A percentile compares a stretch with the other conserved stretches of the same genome.
These are phyloP conservation scores for Danio jaintianensis DNA, from an alignment of 2,797 vertebrate species.

Conservation along the genomic window DNA sequence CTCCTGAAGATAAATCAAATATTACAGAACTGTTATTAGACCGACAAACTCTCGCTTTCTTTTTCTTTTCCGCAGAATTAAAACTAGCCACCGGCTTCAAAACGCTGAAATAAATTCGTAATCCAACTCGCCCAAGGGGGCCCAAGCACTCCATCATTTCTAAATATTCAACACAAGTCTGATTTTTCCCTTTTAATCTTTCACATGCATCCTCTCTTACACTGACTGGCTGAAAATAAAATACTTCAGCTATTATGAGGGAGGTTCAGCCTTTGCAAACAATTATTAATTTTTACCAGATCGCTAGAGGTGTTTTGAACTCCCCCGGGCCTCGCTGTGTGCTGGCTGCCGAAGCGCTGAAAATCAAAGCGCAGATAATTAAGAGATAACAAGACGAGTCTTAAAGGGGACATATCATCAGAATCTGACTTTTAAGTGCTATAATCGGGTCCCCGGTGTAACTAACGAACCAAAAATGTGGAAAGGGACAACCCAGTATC, in stretches of 20 bases:
- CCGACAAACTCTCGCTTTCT: constrained; percentile 1
- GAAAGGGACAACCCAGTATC: too few species aligned
- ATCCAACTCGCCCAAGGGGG: constrained; percentile 10
- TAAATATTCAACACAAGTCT: constrained; percentile 46
- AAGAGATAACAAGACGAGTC: constrained; percentile 36
- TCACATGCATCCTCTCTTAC: constrained; percentile 19
- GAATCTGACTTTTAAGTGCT: too few species aligned
- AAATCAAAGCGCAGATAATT: constrained; percentile 50
- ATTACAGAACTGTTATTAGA: constrained; percentile 20
- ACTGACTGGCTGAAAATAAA: constrained; percentile 15
- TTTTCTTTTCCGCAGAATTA: constrained; percentile 24
- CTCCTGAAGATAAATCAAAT: constrained; percentile 42
- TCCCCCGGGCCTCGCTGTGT: constrained; percentile 10
- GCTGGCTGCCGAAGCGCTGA: not conserved
- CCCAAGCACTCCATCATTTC: constrained; percentile 20
- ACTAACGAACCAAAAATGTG: too few species aligned
- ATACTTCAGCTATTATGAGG: constrained; percentile 30
- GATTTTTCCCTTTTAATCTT: constrained; percentile 43
- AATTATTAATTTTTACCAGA: constrained; percentile 39
- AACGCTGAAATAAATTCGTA: not conserved
- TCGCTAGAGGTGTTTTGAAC: constrained; percentile 24
- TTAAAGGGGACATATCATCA: not conserved
- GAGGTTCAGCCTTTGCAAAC: constrained; percentile 17
- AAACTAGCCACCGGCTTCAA: constrained; percentile 22
- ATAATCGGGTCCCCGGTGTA: too few species aligned